A percentile compares a stretch with the other conserved stretches of the same genome.
phyloP scores from a whole-genome alignment of 2,797 vertebrate species.

The Xyrichtys novacula region DNA sequence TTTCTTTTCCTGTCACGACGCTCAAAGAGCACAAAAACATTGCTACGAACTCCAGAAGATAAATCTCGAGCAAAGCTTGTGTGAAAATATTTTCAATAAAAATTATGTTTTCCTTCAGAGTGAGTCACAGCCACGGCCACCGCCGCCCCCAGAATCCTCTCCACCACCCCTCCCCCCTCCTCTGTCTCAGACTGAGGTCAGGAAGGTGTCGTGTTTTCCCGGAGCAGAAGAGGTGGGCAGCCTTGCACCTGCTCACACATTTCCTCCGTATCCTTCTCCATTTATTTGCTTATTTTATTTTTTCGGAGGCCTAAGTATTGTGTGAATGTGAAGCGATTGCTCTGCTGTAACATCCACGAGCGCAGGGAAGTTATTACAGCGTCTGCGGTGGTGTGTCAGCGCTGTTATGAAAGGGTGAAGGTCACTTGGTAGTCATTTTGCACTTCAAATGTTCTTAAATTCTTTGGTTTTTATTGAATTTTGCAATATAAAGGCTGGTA shows the following conservation, averaged over 20 bases:
- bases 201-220: constrained; percentile 58
- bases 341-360: background rate
- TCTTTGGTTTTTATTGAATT: constrained; percentile 20
- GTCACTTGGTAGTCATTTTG: background rate
- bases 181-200: constrained; percentile 60
- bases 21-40: background rate
- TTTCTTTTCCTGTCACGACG: background rate
- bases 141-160: background rate
- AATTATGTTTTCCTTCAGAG: constrained; percentile 26
- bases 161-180: background rate
- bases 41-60: background rate
- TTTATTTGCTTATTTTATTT: constrained; percentile 44
- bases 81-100: constrained; percentile 43
- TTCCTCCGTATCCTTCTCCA: constrained; percentile 38
- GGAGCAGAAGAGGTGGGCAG: constrained; percentile 56
- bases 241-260: constrained; percentile 62
- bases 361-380: constrained; percentile 27
- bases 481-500: constrained; percentile 2
- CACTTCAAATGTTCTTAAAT: constrained; percentile 2
- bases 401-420: constrained; percentile 15
- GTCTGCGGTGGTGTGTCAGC: background rate
- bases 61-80: background rate
- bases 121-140: constrained; percentile 56
- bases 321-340: constrained; percentile 1
- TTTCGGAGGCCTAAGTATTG: background rate